A percentile compares a stretch with the other conserved stretches of the same genome.
Evolutionary conservation across 64 coral and sea anemone species (phyloP).

Genomic region (Catalaphyllia jardinei): DNA sequence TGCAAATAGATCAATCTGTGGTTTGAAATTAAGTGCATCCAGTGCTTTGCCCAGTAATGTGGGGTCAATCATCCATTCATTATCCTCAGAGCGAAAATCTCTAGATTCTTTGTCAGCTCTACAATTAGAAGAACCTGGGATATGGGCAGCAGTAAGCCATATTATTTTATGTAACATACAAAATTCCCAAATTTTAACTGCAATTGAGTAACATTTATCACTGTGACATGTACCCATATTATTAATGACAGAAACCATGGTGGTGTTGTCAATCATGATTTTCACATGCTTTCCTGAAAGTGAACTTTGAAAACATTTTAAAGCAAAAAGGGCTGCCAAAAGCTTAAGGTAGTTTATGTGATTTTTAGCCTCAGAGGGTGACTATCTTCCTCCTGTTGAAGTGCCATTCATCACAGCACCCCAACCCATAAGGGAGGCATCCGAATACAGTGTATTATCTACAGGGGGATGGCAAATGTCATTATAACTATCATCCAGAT

Average conservation of each 20-base stretch:
- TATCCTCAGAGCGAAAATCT: conserved; percentile 42
- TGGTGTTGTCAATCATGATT: too few species aligned
- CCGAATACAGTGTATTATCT: conserved; percentile 19
- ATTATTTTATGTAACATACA: conserved; percentile 32
- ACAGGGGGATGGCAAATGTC: conserved; percentile 9
- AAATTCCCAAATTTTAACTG: conserved; percentile 37
- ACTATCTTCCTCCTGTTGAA: conserved; percentile 28
- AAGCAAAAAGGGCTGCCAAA: too few species aligned
- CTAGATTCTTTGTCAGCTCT: conserved; percentile 51
- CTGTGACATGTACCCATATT: too few species aligned
- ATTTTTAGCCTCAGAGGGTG: conserved; percentile 24
- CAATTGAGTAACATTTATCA: too few species aligned
- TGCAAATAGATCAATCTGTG: conserved; percentile 61
- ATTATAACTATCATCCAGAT: conserved; percentile 20
- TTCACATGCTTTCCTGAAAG: too few species aligned
- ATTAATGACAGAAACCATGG: too few species aligned
- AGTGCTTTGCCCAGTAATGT: conserved; percentile 19
- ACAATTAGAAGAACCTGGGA: conserved; percentile 44
- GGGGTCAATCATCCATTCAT: conserved; percentile 63
- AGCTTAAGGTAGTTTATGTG: too few species aligned
- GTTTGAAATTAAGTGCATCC: conserved; percentile 28
- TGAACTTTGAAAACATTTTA: too few species aligned
- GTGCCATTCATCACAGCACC: conserved; percentile 8
- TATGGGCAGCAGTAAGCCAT: conserved; percentile 74
- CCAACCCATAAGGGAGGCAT: conserved; percentile 22